Base-by-base conservation (phyloP, 2,888 invertebrate genomes). In the Leptinotarsa rubiginosa region DNA sequence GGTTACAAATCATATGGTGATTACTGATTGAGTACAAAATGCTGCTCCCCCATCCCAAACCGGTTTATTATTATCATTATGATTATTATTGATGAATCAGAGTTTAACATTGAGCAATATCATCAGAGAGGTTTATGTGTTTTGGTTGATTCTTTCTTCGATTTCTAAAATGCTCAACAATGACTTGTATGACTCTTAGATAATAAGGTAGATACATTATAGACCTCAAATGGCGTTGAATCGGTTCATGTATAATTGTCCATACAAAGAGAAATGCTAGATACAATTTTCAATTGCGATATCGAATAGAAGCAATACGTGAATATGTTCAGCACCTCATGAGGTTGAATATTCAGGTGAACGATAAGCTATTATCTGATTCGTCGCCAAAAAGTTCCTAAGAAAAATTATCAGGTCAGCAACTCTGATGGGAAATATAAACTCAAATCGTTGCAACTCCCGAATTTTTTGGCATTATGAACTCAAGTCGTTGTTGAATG, bases 1-100 rank as follows among this genome's bases (percentile, higher is more conserved):
- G 81, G 82, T 84, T 83, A 86, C 84, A 86, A 86, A 85, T 84
- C 83, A 83, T 80, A 82, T 81, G 82, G 87, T 87, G 87, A 86
- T 87, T 84, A 84, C 86, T 87, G 87, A 86, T 83, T 85, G 87
- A 87, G 87, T 87, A 87, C 87, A 87, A 83, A 86, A 86, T 84
- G 85, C 83, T 84, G 86, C 85, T 84, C 82, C 82, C 82, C 81
- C 81, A 81, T 78, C 78, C 81, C 84, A 80, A 75, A 77, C 81
- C 80, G 81, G 70, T 81, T 84, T 85, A 85, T 85, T 85, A 85
- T 85, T 83, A 85, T 84, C 80, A 84, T 84, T 82, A 84, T 83
- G 83, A 85, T 85, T 83, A 85, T 85, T 85, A 84, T 84, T 84
- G 81, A 81, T 80, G 81, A 83, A 80, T 83, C 84, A 87, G 86